These are phyloP conservation scores for Myotis myotis DNA, from an alignment of 2,797 vertebrate genomes.

Conservation along the genomic window DNA sequence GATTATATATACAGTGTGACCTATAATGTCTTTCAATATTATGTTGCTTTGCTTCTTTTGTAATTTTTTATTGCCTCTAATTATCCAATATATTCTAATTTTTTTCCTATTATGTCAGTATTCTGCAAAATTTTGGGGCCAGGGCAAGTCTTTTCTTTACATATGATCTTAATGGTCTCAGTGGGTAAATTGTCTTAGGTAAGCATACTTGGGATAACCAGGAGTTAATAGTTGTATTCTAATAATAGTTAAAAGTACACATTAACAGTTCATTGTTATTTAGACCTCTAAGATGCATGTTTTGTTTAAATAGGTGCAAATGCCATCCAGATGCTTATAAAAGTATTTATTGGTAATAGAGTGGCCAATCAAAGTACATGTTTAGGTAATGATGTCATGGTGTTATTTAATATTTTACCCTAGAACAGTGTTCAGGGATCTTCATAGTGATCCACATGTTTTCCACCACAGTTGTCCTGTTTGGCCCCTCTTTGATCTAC, in stretches of 20 bases:
- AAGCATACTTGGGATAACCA: conserved; percentile 76
- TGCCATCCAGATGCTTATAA: conserved; percentile 89
- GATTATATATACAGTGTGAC: background rate
- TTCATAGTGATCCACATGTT: conserved; percentile 82
- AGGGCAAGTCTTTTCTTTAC: conserved; percentile 26
- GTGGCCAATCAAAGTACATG: conserved; percentile 86
- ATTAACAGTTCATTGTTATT: conserved; percentile 89
- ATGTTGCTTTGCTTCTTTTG: conserved; percentile 29
- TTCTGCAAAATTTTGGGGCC: conserved; percentile 31
- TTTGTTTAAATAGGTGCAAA: conserved; percentile 93
- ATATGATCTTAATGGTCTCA: conserved; percentile 52
- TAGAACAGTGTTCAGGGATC: conserved; percentile 81
- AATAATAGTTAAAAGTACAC: conserved; percentile 87
- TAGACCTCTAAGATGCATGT: conserved; percentile 85
- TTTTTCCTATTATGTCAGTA: conserved; percentile 25
- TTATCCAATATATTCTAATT: conserved; percentile 35
- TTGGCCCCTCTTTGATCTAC: conserved; percentile 86
- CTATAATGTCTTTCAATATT: background rate
- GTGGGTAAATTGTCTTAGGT: conserved; percentile 73
- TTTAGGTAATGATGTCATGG: conserved; percentile 85
- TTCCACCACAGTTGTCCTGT: conserved; percentile 81
- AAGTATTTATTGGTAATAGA: conserved; percentile 86
- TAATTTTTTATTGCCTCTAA: conserved; percentile 53
- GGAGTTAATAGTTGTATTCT: conserved; percentile 87
- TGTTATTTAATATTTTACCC: conserved; percentile 86